These are phyloP conservation scores for Bagarius yarrelli DNA, from an alignment of 2,113 vertebrate species.

Conservation along the genomic window DNA sequence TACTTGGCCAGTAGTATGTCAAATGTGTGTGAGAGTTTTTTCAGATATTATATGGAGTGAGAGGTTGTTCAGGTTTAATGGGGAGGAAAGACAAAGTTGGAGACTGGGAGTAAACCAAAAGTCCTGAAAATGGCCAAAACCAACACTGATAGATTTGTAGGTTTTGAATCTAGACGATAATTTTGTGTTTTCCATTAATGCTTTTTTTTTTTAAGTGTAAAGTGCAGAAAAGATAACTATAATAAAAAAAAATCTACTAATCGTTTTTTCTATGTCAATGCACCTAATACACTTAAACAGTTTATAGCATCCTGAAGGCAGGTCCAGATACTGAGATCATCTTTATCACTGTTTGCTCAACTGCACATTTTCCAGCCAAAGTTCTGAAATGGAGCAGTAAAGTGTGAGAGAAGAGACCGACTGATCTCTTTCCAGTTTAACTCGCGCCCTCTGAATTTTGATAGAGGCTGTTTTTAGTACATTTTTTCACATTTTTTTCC, in stretches of 20 bases:
- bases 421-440: constrained; percentile 33
- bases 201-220: background rate
- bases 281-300: constrained; percentile 38
- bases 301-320: constrained; percentile 39
- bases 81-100: background rate
- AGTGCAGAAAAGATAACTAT: background rate
- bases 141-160: background rate
- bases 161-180: background rate
- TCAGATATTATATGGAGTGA: constrained; percentile 43
- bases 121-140: background rate
- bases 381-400: constrained; percentile 13
- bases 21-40: constrained; percentile 19
- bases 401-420: background rate
- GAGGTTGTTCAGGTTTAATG: background rate
- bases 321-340: constrained; percentile 65
- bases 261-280: background rate
- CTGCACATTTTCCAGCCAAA: background rate
- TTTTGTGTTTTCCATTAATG: background rate
- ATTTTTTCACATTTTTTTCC: background rate
- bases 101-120: background rate
- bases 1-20: constrained; percentile 12
- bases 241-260: background rate
- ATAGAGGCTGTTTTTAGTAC: constrained; percentile 17
- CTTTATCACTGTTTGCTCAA: constrained; percentile 44
- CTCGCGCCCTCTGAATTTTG: constrained; percentile 11